Conservation (phyloP, 2,797 vertebrate species). For the Sebastes kiyomatsui region DNA sequence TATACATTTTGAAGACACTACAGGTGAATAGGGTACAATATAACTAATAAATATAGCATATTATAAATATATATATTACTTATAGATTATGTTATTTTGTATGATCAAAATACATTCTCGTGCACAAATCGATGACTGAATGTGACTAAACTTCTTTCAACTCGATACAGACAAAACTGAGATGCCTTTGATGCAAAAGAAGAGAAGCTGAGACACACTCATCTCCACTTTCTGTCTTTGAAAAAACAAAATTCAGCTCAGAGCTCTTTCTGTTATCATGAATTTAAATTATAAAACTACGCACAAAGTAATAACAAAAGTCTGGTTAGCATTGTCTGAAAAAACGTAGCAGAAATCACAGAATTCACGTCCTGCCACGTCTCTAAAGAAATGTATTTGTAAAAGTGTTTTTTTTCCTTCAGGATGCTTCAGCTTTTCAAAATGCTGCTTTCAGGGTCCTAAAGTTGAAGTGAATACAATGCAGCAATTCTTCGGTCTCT, state of each 20-base stretch:
- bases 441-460: background rate
- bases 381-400: background rate
- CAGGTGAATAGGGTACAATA: no score
- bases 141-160: background rate
- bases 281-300: background rate
- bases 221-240: background rate
- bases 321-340: background rate
- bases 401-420: background rate
- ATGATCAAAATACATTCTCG: background rate
- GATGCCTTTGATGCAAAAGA: background rate
- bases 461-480: background rate
- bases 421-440: background rate
- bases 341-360: background rate
- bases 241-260: background rate
- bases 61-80: no score
- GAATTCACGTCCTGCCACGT: background rate
- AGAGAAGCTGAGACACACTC: background rate
- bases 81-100: background rate
- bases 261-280: background rate
- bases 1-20: no score
- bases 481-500: background rate
- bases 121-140: background rate
- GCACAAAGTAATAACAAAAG: background rate
- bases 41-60: no score
- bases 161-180: background rate